Evolutionary conservation across 1,140 invertebrate genomes (phyloP), one percentile per base, ranked within the genome.

Genomic region (Bombus breviceps): DNA sequence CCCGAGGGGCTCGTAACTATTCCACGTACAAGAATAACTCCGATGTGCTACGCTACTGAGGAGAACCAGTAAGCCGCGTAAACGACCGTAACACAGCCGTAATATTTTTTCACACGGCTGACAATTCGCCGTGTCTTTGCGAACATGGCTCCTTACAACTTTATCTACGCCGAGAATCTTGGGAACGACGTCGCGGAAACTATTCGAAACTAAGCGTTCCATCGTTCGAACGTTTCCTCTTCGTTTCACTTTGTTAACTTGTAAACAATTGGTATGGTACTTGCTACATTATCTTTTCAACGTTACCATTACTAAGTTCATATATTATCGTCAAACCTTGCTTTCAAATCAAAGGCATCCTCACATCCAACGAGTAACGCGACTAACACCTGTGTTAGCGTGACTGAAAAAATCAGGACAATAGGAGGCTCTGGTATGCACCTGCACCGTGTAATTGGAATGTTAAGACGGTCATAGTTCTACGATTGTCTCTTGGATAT

Each of bases 1-100:
- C n/a, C 75, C 53, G 75, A 72, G 53, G 75, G 76, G n/a, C 75
- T 72, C 74, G 75, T 79, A 84, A 79, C 75, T 78, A 79, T 79
- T 78, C 76, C 83, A 71, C 83, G 75, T 84, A 69, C 66, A 22
- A 62, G 37, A 84, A 37, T 59, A 41, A 62, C 73, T 78, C 28
- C 37, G 64, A 41, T 47, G 39, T 78, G 74, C n/a, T 66, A 37
- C 47, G 53, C 66, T 57, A 71, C 74, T 13, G 82, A 12, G 8
- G 34, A 22, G 32, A 25, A 32, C 22, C 57, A 32, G 41, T 53
- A n/a, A 28, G 37, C 82, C 82, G 18, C 74, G 68, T 57, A 83
- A 82, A 76, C 73, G 62, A 57, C 41, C 34, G 64, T 71, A 78
- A 79, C 62, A n/a, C 32, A n/a, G 47, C 34, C 13, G 41, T 75